Evolutionary conservation across 53 echinoderm and acorn worm genomes (phyloP), one percentile per base, ranked within the genome.

Genomic region (Holothuria scabra): DNA sequence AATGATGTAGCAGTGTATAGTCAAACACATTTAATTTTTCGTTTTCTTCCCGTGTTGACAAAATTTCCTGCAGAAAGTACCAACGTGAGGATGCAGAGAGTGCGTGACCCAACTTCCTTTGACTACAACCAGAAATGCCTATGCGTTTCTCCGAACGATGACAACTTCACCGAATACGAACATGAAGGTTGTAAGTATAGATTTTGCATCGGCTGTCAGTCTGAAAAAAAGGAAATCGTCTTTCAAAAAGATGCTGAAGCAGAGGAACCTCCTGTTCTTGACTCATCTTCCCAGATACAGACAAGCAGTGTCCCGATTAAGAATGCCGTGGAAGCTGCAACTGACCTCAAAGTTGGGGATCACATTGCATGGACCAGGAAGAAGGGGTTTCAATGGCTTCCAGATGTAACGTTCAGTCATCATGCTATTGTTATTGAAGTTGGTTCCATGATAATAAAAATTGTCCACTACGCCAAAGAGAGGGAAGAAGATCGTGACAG

Each of bases 291-390:
- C 18, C 34, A 32, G 3, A 35, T 35, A 3, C 35, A 35, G 35
- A 35, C 35, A 35, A 6, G 3, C 35, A 35, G 35, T 35, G 35
- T 35, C 35, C 35, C 3, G 11, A 70, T 37, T 35, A 21, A 32
- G 33, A 4, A 33, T 2, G 2, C 12, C 3, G 2, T 35, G 4
- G 32, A 70, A 8, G 71, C 71, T 10, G 1, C 8, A 38, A 19
- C 18, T 12, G 3, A 33, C 48, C n/a, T 78, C 2, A 29, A 1
- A 23, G 56, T 11, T 21, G 78, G 78, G 12, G 58, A 57, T 57
- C 78, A 78, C 22, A 55, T 78, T 26, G 58, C 78, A 10, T 78
- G 78, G 78, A n/a, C 22, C 28, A 52, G 56, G 21, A 52, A 56
- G 44, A 16, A 18, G 57, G 33, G 18, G 33, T 3, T n/a, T 22